A percentile compares a stretch with the other conserved stretches of the same genome.
Evolutionary conservation across 2,113 vertebrate genomes (phyloP).

Genomic region (Labrus mixtus): DNA sequence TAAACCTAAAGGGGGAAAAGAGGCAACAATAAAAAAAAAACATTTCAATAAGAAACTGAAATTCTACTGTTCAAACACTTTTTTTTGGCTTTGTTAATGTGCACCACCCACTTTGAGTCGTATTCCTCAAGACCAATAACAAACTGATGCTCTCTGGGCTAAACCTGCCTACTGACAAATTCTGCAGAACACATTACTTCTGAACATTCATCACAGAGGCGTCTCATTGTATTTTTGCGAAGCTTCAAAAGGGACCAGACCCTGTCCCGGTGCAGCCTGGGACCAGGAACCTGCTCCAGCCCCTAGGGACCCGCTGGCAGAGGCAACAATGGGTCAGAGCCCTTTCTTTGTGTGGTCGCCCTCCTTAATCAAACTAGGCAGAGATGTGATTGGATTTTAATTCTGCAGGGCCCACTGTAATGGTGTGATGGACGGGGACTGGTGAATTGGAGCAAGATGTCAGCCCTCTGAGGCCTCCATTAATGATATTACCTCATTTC

Average conservation of each 20-base stretch:
- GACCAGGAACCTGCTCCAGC: slow-evolving; percentile 61
- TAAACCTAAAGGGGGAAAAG: too few species aligned
- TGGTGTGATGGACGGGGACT: slow-evolving; percentile 86
- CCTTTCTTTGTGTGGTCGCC: slow-evolving; percentile 73
- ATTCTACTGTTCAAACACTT: too few species aligned
- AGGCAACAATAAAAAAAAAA: too few species aligned
- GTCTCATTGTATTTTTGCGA: slow-evolving; percentile 1
- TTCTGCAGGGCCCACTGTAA: slow-evolving; percentile 86
- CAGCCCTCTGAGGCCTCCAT: slow-evolving; percentile 82
- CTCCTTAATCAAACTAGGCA: slow-evolving; percentile 86
- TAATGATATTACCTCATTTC: slow-evolving; percentile 90
- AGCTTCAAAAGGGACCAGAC: slow-evolving; percentile 69
- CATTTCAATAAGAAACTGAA: too few species aligned
- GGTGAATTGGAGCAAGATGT: slow-evolving; percentile 84
- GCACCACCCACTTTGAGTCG: not conserved
- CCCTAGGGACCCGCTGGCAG: slow-evolving; percentile 75
- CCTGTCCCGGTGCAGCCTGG: slow-evolving; percentile 38
- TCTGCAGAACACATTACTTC: not conserved
- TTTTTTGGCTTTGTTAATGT: not conserved
- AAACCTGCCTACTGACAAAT: not conserved
- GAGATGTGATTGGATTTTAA: slow-evolving; percentile 90
- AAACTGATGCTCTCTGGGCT: not conserved
- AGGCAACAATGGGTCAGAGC: slow-evolving; percentile 84
- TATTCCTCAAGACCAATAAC: not conserved
- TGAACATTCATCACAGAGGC: slow-evolving; percentile 9